Evolutionary conservation across 2,888 invertebrate species (phyloP), one percentile per base, ranked within the genome.

Genomic region (Agrotis exclamationis): DNA sequence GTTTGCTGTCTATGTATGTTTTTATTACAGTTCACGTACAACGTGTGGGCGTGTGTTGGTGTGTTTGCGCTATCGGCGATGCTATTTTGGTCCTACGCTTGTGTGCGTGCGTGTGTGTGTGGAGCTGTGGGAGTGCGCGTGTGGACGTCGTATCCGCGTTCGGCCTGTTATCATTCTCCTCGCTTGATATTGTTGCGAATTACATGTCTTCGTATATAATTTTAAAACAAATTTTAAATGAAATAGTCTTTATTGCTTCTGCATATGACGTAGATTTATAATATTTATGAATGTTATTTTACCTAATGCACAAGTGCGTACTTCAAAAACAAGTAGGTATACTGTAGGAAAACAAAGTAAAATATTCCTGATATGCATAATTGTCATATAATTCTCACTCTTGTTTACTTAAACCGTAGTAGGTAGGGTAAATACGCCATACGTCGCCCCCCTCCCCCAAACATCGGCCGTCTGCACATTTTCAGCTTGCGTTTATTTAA

Each of bases 11-110:
- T 92, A 92, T 92, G 93, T 94, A 93, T 95, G 94, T 95, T 95
- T 93, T 96, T 94, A 95, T 95, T 93, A 95, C 94, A 93, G 94
- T 95, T 93, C 93, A 94, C 92, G 93, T 94, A 94, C 93, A 89
- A 88, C 86, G 91, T 90, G 95, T 95, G 93, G 94, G 95, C 93
- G 95, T 94, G 95, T 95, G 95, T 95, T 94, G 93, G 94, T 95
- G 94, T 94, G 95, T 94, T 94, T 93, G 95, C 93, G 94, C 94
- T 96, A 95, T 95, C 95, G 93, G 89, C 88, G 92, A 85, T 90
- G 91, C 95, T 96, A 96, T 96, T 96, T 96, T 91, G 77, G 93
- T 92, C 88, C 54, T 51, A 62, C 82, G 91, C 91, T 89, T 92
- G 92, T 82, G 92, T 85, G 90, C 78, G 76, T 80, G 81, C 80